Evolutionary conservation across 1,140 invertebrate genomes (phyloP).

Genomic region (Phthorimaea operculella): DNA sequence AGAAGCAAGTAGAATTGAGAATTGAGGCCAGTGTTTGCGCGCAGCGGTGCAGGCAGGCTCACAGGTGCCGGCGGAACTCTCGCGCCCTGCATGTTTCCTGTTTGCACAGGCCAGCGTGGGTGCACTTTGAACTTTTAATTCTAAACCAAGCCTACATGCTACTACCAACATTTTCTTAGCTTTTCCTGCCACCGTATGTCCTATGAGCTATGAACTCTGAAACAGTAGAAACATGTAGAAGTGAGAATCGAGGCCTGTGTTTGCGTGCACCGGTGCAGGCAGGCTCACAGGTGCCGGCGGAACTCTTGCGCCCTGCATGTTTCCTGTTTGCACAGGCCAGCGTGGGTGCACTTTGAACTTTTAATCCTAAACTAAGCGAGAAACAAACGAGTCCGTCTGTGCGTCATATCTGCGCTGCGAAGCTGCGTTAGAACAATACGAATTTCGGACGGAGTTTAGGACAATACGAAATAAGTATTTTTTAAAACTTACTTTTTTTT

Average conservation of each 20-base stretch:
- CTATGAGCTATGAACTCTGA: too few species aligned
- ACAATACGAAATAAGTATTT: too few species aligned
- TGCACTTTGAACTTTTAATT: slow-evolving; percentile 24
- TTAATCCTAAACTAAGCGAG: neutral
- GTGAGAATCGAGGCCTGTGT: neutral
- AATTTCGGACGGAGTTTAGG: too few species aligned
- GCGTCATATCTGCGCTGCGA: too few species aligned
- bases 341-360: slow-evolving; percentile 31
- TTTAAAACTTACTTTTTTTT: too few species aligned
- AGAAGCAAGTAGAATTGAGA: too few species aligned
- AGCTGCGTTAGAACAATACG: too few species aligned
- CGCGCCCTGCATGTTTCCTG: slow-evolving; percentile 23
- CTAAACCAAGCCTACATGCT: neutral
- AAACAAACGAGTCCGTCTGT: too few species aligned
- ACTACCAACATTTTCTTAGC: too few species aligned
- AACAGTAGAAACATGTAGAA: too few species aligned
- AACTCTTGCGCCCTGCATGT: slow-evolving; percentile 26
- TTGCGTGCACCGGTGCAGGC: slow-evolving; percentile 24
- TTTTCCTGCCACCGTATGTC: too few species aligned
- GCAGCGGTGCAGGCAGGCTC: slow-evolving; percentile 14
- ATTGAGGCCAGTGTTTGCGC: slow-evolving; percentile 13
- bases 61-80: slow-evolving; percentile 47
- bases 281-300: slow-evolving; percentile 41
- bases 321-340: slow-evolving; percentile 34
- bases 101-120: slow-evolving; percentile 36